Base-by-base conservation (phyloP, 2,797 vertebrate genomes). In the Enoplosus armatus region DNA sequence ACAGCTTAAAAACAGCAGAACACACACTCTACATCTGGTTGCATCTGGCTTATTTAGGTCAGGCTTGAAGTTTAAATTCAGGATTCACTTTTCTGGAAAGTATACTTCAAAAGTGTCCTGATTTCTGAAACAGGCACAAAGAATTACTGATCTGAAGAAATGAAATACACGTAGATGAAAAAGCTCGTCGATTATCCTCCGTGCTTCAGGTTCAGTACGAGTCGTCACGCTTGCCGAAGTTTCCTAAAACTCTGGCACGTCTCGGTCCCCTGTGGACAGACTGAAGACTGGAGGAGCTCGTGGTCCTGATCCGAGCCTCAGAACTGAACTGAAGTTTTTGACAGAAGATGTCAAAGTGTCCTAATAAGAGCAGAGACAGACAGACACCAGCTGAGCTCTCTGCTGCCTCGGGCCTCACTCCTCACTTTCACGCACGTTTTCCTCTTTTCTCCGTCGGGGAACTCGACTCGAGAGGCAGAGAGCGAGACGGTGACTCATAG, bases 341-440 rank as follows among this genome's bases (percentile, higher is more conserved):
- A 72, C 54, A 79, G 56, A n/a, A 63, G 50, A 53, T 37, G 58
- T 80, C 77, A 45, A 12, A 64, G 74, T 62, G 15, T 68, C 16
- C 29, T 51, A 31, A 74, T 65, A 55, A 68, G 58, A 54, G 51
- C 63, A 8, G 65, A 65, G 62, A 72, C 67, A 5, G 35, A 20
- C 50, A 27, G 18, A 66, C 72, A 24, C 24, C 68, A 48, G 64
- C 77, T 63, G 77, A 41, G 63, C 51, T 62, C 41, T 35, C 56
- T 20, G 74, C 69, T 6, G 73, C 77, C 77, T 69, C 59, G 0
- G 45, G 77, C n/a, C 31, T 7, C 67, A 6, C 20, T 4, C 26
- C 24, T 33, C 56, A 24, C 7, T 37, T 35, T 11, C 67, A 61
- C n/a, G 39, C 26, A 69, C 50, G 55, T 29, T 18, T n/a, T 10